Percentiles rank a stretch among this genome's conserved stretches.
Evolutionary conservation across 2,888 invertebrate species (phyloP).

Genomic region (Limenitis camilla): DNA sequence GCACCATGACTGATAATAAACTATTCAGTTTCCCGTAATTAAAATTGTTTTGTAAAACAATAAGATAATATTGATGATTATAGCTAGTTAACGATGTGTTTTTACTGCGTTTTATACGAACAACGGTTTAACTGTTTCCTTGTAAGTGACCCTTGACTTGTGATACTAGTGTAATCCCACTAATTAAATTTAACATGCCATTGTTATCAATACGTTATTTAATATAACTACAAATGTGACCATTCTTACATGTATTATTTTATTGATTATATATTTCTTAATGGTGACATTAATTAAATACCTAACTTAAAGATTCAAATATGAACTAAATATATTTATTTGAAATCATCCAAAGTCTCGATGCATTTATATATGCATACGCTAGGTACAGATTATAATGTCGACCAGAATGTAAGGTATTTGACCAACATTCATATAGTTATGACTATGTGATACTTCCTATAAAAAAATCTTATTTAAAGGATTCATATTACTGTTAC

Average conservation of each 20-base stretch:
- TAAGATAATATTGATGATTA: slow-evolving; percentile 59
- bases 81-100: slow-evolving; percentile 43
- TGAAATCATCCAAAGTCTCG: no score
- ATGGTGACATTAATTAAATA: no score
- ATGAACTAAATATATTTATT: no score
- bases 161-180: slow-evolving; percentile 50
- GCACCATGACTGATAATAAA: slow-evolving; percentile 16
- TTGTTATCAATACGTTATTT: slow-evolving; percentile 24
- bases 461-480: no score
- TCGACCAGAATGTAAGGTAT: no score
- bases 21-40: slow-evolving; percentile 59
- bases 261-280: no score
- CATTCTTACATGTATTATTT: neutral
- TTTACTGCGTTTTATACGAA: slow-evolving; percentile 35
- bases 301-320: no score
- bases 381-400: no score
- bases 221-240: neutral
- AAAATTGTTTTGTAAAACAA: slow-evolving; percentile 49
- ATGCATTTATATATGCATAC: no score
- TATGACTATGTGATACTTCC: no score
- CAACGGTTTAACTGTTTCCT: slow-evolving; percentile 41
- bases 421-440: no score
- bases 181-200: slow-evolving; percentile 43
- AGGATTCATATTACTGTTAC: no score
- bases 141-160: slow-evolving; percentile 62